phyloP scores from a whole-genome alignment of 2,888 invertebrate species.

The Ennomos fuscantarius region DNA sequence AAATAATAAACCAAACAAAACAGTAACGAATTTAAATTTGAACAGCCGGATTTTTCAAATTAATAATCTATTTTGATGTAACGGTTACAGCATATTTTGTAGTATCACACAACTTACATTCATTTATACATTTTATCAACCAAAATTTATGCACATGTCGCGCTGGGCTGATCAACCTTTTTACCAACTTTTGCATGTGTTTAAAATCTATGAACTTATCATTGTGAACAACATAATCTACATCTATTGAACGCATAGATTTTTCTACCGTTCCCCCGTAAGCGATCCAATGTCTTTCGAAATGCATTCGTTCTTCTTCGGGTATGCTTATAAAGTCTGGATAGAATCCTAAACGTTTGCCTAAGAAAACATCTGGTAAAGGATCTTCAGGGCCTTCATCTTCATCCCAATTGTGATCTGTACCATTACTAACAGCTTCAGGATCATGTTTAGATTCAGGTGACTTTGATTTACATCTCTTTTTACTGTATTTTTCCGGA shows the following conservation, averaged over 20 bases:
- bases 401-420: neutral
- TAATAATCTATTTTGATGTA: conserved; percentile 42
- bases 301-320: conserved; percentile 64
- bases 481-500: too few relatives aligned
- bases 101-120: conserved; percentile 62
- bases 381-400: conserved; percentile 58
- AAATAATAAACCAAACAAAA: too few relatives aligned
- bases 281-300: conserved; percentile 87
- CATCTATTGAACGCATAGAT: conserved; percentile 60
- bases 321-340: conserved; percentile 76
- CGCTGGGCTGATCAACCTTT: conserved; percentile 53
- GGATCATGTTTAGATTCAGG: neutral
- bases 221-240: conserved; percentile 71
- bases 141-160: conserved; percentile 72
- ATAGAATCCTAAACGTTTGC: conserved; percentile 71
- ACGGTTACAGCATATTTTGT: conserved; percentile 62
- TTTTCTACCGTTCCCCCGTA: conserved; percentile 83
- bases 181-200: conserved; percentile 61
- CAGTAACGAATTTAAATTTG: too few relatives aligned
- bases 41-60: neutral
- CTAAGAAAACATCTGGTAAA: conserved; percentile 66
- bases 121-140: conserved; percentile 71
- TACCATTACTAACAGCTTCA: conserved; percentile 4
- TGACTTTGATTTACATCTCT: neutral
- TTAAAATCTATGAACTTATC: conserved; percentile 55